Evolutionary conservation across 30 jellyfish, hydroid and myxozoan genomes (phyloP), one percentile per base, ranked within the genome.

Genomic region (Sanderia malayensis): DNA sequence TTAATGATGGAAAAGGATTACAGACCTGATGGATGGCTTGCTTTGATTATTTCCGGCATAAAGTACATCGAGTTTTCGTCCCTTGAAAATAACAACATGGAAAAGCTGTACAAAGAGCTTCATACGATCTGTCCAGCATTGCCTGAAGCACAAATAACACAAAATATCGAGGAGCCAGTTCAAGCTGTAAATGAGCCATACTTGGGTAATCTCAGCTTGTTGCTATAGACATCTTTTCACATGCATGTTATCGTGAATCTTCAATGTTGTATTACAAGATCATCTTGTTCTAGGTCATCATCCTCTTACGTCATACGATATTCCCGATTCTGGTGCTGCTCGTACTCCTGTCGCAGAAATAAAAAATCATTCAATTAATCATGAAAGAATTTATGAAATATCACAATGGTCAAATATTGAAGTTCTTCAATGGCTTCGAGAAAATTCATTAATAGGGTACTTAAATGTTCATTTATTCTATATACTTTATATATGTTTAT

Each of bases 11-110:
- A 49, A 24, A 49, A 49, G 64, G 64, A 19, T 49, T 49, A 49
- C 64, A 49, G 8, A 4, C 64, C 64, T 49, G 64, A 49, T 19
- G 64, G 64, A 4, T 49, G 64, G 64, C 11, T 49, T 49, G 64
- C 25, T 49, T 49, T 49, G 64, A 11, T 49, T 49, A 11, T 49
- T 19, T 11, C 25, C 64, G 18, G 27, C 23, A 49, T 4, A 49
- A 2, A 4, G 24, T 24, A 24, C 4, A 15, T 49, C 6, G 64
- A 49, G 8, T 49, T 49, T 24, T 4, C 64, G 7, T 49, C 64
- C 6, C 3, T 19, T 8, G 27, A 49, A 2, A 4, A 49, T 9
- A 4, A 49, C 3, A 49, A 19, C 24, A 49, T 49, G 11, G 27
- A 49, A 4, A 11, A 4, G 6, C 18, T 49, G 27, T 49, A 24